Base-by-base conservation (phyloP, 2,797 vertebrate genomes). In the Cichlasoma orientale region DNA sequence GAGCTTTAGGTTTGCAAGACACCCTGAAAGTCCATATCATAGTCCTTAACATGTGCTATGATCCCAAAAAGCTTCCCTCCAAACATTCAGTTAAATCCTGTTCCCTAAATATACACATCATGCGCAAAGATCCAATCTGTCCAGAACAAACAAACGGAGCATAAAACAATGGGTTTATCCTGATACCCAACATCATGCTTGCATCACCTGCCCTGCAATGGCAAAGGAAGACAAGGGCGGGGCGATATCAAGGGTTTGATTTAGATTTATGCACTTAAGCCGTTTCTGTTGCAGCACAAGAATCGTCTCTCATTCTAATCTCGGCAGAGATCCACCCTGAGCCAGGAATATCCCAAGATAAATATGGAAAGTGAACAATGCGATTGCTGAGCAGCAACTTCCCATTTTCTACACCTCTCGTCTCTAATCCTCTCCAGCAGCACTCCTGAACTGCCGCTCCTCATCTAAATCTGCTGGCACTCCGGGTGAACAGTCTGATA, bases 291-390 rank as follows among this genome's bases (percentile, higher is more conserved):
- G 94, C 92, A 86, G 90, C 91, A 91, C 92, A 89, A 92, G 92
- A 93, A 93, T 90, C 89, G 79, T 94, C 91, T 90, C 90, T 92
- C 89, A 84, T 86, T 95, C 93, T 95, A 96, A 95, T 96, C 95
- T 96, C 86, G 23, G 85, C 89, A 93, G 89, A 92, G 92, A 95
- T 95, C 93, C 94, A 93, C 85, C 77, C 92, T 94, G 94, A 96
- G 94, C 94, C 92, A 90, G 87, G 92, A 95, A 95, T 95, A 95
- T 95, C 95, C 95, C 89, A 93, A 95, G 94, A 95, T 95, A 95
- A 96, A 96, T 95, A 94, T 93, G 93, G 92, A 95, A 94, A 94
- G 91, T 93, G 94, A 96, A 95, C 94, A 95, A 96, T 95, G 92
- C 82, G 89, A 95, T 93, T 95, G 94, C 95, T 94, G 94, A 95